A percentile compares a stretch with the other conserved stretches of the same genome.
Evolutionary conservation across 2,888 invertebrate species (phyloP).

Genomic region (Andricus curvator): DNA sequence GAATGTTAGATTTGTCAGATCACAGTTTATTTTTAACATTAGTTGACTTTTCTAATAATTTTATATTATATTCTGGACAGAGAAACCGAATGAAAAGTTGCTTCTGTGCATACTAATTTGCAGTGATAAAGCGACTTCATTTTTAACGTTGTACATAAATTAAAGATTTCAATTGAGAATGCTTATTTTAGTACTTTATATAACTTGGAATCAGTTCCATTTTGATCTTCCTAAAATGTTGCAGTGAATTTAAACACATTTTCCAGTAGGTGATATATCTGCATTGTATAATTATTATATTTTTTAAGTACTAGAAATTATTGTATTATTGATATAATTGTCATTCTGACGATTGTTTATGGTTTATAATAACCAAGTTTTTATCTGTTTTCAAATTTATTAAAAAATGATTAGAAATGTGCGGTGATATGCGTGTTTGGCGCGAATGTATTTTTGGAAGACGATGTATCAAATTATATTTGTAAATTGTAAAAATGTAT

Average conservation of each 20-base stretch:
- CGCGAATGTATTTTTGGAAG: constrained; percentile 74
- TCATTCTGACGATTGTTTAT: constrained; percentile 59
- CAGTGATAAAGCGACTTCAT: not conserved
- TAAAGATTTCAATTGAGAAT: not conserved
- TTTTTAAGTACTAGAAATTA: not conserved
- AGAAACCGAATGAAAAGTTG: not conserved
- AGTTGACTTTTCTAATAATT: not conserved
- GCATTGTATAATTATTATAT: not conserved
- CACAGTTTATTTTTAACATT: not conserved
- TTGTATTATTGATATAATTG: constrained; percentile 56
- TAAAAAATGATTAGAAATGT: constrained; percentile 63
- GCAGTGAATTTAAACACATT: not conserved
- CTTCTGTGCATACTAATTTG: not conserved
- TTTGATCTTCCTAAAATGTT: constrained; percentile 23
- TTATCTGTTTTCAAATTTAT: constrained; percentile 69
- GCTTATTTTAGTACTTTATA: constrained; percentile 1
- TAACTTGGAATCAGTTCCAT: constrained; percentile 10
- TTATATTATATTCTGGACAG: not conserved
- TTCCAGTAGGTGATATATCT: constrained; percentile 26
- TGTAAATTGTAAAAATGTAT: constrained; percentile 76
- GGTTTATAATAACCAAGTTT: constrained; percentile 65
- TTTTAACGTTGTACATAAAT: constrained; percentile 19
- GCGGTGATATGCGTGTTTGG: constrained; percentile 58
- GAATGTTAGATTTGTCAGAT: not conserved
- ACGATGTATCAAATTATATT: constrained; percentile 74